These are phyloP conservation scores for Rhabditoides inermis DNA, from an alignment of 2,888 invertebrate genomes.

Conservation along the genomic window DNA sequence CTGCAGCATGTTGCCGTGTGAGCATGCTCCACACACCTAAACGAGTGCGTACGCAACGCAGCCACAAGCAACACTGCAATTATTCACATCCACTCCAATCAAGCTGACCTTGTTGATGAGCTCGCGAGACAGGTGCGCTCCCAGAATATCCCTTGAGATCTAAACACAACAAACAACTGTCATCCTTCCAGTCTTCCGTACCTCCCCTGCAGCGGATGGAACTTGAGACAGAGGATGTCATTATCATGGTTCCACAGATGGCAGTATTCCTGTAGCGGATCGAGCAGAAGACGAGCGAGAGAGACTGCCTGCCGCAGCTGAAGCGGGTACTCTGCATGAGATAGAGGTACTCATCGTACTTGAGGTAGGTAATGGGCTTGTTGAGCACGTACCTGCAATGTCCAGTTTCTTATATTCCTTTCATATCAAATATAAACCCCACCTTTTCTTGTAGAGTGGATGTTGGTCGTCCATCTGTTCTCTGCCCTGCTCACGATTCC, in stretches of 20 bases:
- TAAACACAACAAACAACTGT: not conserved
- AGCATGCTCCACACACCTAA: conserved; percentile 74
- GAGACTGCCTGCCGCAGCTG: conserved; percentile 84
- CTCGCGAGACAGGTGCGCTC: conserved; percentile 77
- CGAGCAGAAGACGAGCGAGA: conserved; percentile 80
- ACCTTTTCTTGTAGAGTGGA: conserved; percentile 55
- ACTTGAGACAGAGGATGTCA: conserved; percentile 85
- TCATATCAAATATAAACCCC: conserved; percentile 14
- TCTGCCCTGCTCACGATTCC: conserved; percentile 77
- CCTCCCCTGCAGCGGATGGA: conserved; percentile 69
- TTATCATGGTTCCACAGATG: conserved; percentile 91
- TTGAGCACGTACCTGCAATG: conserved; percentile 53
- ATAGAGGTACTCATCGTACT: too few relatives aligned
- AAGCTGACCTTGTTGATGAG: conserved; percentile 88
- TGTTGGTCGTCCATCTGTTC: conserved; percentile 94
- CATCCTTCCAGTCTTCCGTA: too few relatives aligned
- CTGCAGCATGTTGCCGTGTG: conserved; percentile 75
- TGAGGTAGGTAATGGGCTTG: conserved; percentile 54
- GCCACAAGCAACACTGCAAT: too few relatives aligned
- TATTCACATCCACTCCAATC: conserved; percentile 43
- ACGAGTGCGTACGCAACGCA: too few relatives aligned
- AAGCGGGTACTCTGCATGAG: conserved; percentile 65
- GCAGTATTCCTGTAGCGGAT: conserved; percentile 88
- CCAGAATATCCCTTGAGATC: conserved; percentile 62
- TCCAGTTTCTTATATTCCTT: too few relatives aligned